These are phyloP conservation scores for Ramphastos sulfuratus DNA, from an alignment of 2,113 vertebrate genomes.

Conservation along the genomic window DNA sequence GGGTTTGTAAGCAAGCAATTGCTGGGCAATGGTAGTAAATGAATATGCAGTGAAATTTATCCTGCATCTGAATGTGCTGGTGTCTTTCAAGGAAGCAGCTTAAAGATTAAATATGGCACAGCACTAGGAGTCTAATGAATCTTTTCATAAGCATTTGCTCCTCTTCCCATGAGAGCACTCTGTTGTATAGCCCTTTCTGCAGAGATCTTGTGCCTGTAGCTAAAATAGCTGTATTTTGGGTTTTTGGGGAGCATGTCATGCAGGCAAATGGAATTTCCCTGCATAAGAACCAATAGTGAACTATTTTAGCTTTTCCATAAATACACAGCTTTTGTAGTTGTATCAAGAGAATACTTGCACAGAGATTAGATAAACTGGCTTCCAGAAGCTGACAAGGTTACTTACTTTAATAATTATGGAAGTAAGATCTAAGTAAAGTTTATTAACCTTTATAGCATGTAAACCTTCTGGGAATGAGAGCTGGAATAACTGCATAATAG, in stretches of 20 bases:
- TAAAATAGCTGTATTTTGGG: background rate
- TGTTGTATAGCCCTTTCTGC: background rate
- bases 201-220: background rate
- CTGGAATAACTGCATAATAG: background rate
- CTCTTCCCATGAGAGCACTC: background rate
- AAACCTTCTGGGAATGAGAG: background rate
- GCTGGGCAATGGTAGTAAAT: background rate
- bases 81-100: background rate
- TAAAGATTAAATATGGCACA: background rate
- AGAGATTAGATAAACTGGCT: background rate
- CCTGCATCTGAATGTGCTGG: background rate
- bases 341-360: background rate
- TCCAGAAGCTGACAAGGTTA: background rate
- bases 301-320: background rate
- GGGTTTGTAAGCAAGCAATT: background rate
- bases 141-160: background rate
- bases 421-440: background rate
- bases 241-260: background rate
- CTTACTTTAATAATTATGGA: background rate
- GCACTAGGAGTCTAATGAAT: background rate
- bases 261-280: background rate
- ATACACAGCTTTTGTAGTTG: background rate
- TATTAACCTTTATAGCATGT: background rate
- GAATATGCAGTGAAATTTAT: background rate
- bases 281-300: background rate